Evolutionary conservation across 2,113 vertebrate genomes (phyloP).

Genomic region (Mobula birostris): DNA sequence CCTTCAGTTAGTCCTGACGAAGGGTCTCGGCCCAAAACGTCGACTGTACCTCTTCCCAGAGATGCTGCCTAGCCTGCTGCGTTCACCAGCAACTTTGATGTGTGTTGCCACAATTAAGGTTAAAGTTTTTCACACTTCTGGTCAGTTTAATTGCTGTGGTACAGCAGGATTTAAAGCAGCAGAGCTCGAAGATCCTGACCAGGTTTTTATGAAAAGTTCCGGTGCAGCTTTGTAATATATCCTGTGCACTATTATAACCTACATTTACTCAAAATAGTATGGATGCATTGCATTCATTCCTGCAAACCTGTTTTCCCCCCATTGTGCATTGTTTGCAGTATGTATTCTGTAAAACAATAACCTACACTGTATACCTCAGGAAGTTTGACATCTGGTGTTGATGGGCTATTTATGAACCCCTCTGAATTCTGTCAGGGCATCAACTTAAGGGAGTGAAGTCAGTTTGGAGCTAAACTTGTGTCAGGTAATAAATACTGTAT

Average conservation of each 20-base stretch:
- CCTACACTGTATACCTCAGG: background rate
- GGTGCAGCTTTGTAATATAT: background rate
- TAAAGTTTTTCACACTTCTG: background rate
- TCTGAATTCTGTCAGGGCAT: background rate
- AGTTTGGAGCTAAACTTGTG: background rate
- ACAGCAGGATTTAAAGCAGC: background rate
- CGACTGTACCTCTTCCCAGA: no score
- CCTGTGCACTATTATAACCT: background rate
- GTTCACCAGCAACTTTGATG: no score
- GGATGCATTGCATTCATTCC: background rate
- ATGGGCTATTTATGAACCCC: background rate
- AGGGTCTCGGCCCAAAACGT: no score
- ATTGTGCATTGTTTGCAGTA: background rate
- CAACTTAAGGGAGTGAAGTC: background rate
- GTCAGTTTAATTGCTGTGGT: background rate
- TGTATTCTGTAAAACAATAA: background rate
- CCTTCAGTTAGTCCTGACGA: no score
- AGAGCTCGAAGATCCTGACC: background rate
- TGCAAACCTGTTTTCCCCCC: background rate
- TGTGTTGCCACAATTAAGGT: no score
- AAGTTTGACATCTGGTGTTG: background rate
- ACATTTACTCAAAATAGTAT: slow-evolving; percentile 20
- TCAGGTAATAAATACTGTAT: background rate
- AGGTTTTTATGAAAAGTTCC: slow-evolving; percentile 20
- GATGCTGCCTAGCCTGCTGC: no score